Percentiles rank a stretch among this genome's conserved stretches.
Conservation (phyloP, 2,888 invertebrate genomes). For the Meiosimyza decipiens region DNA sequence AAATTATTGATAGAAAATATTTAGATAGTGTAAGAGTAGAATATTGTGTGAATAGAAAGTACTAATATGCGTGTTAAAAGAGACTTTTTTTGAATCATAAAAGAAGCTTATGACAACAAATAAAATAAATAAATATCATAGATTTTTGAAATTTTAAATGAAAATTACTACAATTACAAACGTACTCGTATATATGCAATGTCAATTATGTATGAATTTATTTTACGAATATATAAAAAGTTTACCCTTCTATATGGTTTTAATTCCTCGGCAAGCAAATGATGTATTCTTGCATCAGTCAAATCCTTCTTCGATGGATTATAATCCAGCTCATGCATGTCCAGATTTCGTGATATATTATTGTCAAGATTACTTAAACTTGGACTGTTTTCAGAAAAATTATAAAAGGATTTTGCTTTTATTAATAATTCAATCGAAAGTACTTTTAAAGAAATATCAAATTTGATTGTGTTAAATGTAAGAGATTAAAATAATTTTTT, state of each 20-base stretch:
- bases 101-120: constrained; percentile 15
- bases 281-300: constrained; percentile 94
- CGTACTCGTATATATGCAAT: not conserved
- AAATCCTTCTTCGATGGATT: constrained; percentile 92
- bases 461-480: too few species aligned
- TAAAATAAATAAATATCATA: constrained; percentile 6
- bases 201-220: not conserved
- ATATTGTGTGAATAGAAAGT: too few species aligned
- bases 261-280: constrained; percentile 88
- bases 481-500: too few species aligned
- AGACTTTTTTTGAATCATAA: not conserved
- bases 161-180: constrained; percentile 11
- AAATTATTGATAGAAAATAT: too few species aligned
- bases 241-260: constrained; percentile 87
- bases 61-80: not conserved
- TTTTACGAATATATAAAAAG: constrained; percentile 53
- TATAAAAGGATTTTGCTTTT: not conserved
- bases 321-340: constrained; percentile 93
- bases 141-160: not conserved
- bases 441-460: constrained; percentile 13
- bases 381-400: constrained; percentile 69
- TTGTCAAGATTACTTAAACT: constrained; percentile 85
- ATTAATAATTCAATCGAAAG: constrained; percentile 21
- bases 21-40: too few species aligned
- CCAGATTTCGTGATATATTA: constrained; percentile 88